Evolutionary conservation across 1,140 invertebrate species (phyloP).

Genomic region (Euura lappo): DNA sequence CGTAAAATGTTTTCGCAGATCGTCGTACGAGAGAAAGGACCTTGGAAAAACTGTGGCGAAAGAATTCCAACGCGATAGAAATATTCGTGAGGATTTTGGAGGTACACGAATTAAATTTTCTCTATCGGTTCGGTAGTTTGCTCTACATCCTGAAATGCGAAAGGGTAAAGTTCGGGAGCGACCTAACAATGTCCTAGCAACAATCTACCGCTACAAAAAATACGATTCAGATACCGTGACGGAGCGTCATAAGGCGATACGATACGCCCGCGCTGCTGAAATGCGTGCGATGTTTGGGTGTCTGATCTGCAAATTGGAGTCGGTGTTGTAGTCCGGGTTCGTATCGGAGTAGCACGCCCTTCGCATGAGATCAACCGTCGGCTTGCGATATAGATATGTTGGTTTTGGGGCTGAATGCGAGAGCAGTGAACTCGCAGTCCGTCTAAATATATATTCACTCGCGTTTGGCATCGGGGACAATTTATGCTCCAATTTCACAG

Average conservation of each 20-base stretch:
- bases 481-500: too few species aligned
- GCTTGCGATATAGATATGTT: too few species aligned
- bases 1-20: constrained; percentile 60
- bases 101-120: constrained; percentile 44
- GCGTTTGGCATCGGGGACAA: too few species aligned
- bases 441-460: too few species aligned
- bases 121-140: constrained; percentile 12
- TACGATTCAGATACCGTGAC: constrained; percentile 57
- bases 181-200: constrained; percentile 45
- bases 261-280: not conserved
- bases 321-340: too few species aligned
- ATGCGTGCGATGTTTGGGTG: too few species aligned
- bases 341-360: too few species aligned
- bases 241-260: constrained; percentile 53
- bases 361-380: too few species aligned
- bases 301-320: too few species aligned
- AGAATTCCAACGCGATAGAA: constrained; percentile 63
- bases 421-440: too few species aligned
- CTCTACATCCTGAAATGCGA: constrained; percentile 36
- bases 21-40: constrained; percentile 64
- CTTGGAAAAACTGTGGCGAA: constrained; percentile 64
- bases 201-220: constrained; percentile 55
- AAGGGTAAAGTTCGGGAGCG: constrained; percentile 35
- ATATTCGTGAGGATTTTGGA: constrained; percentile 64
- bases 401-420: too few species aligned